Conservation (phyloP, 2,113 vertebrate species). For the Hemicordylus capensis region DNA sequence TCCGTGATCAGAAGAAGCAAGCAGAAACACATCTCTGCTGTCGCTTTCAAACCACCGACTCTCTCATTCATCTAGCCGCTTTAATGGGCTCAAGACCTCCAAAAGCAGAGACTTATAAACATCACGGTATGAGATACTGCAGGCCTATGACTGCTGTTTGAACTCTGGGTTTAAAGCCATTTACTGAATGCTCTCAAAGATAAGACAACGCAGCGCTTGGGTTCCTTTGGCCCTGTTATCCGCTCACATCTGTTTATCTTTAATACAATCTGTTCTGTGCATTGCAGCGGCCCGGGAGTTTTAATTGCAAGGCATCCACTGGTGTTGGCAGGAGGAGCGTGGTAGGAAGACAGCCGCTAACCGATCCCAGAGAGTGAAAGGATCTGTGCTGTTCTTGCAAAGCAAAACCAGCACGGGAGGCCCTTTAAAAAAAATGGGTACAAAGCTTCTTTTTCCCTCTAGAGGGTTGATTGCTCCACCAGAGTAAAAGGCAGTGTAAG, state of each 20-base stretch:
- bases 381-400: accelerated
- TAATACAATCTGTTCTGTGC: neutral
- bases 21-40: neutral
- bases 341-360: neutral
- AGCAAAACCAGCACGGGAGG: neutral
- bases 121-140: conserved; percentile 24
- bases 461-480: too few species aligned
- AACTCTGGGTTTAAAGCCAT: neutral
- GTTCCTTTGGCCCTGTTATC: neutral
- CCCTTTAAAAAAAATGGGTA: neutral
- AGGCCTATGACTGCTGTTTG: conserved; percentile 33
- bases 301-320: conserved; percentile 26
- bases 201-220: conserved; percentile 13
- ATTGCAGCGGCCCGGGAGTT: neutral
- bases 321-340: neutral
- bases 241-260: conserved; percentile 59
- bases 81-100: neutral
- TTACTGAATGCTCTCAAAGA: conserved; percentile 32
- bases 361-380: conserved; percentile 27
- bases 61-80: neutral
- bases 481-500: too few species aligned
- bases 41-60: neutral
- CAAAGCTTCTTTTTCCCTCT: neutral
- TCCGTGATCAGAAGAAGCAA: neutral
- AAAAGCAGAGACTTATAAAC: conserved; percentile 36